Evolutionary conservation across 2,113 vertebrate genomes (phyloP).

Genomic region (Micronisus gabar): DNA sequence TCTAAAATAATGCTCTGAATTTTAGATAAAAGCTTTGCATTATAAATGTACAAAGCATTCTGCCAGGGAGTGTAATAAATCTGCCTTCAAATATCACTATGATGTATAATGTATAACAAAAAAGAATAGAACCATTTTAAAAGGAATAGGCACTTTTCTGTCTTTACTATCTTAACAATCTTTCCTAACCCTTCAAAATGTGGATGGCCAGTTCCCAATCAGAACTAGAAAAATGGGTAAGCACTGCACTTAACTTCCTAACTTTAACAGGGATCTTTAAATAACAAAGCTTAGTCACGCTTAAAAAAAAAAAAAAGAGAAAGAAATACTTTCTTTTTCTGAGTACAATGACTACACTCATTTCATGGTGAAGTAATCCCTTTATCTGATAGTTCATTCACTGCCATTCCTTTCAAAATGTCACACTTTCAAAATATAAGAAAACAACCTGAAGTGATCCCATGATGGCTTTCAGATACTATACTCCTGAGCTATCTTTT

Average conservation of each 20-base stretch:
- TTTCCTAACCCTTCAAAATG: constrained; percentile 22
- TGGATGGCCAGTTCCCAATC: background rate
- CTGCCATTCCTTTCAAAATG: constrained; percentile 48
- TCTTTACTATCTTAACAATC: constrained; percentile 17
- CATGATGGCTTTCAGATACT: background rate
- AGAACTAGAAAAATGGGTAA: constrained; percentile 10
- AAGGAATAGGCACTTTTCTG: constrained; percentile 44
- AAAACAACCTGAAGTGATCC: constrained; percentile 1
- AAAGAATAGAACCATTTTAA: constrained; percentile 50
- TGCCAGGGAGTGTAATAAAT: constrained; percentile 69
- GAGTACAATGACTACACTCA: constrained; percentile 8
- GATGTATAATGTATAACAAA: constrained; percentile 71
- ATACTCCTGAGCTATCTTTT: background rate
- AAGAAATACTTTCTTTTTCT: background rate
- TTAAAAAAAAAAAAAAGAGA: background rate
- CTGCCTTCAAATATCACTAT: constrained; percentile 67
- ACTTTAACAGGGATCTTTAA: constrained; percentile 27
- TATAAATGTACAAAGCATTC: constrained; percentile 73
- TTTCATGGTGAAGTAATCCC: constrained; percentile 38
- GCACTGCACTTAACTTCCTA: background rate
- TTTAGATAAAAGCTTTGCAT: constrained; percentile 74
- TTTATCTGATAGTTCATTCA: constrained; percentile 53
- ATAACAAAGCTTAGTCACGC: background rate
- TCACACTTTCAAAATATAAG: constrained; percentile 36
- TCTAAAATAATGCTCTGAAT: constrained; percentile 71